These are phyloP conservation scores for Drosophila meridiana DNA, from an alignment of 2,888 invertebrate species.

Conservation along the genomic window DNA sequence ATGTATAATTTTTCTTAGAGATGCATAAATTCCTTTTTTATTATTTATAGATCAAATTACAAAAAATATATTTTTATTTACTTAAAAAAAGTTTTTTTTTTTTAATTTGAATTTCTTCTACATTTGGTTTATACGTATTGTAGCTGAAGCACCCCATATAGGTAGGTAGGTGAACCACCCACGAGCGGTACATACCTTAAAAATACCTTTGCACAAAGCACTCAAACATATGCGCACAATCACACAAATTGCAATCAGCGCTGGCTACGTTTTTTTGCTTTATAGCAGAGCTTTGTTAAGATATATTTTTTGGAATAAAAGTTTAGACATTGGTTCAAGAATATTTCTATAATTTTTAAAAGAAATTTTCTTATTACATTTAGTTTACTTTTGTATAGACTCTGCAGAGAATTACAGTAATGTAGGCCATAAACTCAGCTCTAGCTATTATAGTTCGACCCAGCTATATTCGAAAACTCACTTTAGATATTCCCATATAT, in stretches of 20 bases:
- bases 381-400: neutral
- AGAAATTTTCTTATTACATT: neutral
- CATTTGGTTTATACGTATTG: neutral
- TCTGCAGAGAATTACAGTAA: neutral
- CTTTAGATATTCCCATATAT: neutral
- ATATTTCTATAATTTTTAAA: too few relatives aligned
- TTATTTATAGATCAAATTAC: too few relatives aligned
- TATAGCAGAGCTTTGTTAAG: neutral
- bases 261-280: neutral
- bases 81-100: too few relatives aligned
- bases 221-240: constrained; percentile 17
- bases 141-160: neutral
- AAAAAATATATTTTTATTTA: too few relatives aligned
- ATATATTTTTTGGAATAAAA: neutral
- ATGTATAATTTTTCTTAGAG: too few relatives aligned
- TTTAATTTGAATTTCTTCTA: too few relatives aligned
- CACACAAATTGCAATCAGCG: constrained; percentile 1
- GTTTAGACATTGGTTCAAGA: neutral
- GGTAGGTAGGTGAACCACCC: neutral
- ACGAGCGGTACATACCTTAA: constrained; percentile 7
- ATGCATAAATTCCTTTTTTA: too few relatives aligned
- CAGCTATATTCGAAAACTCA: neutral
- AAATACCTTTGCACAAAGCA: constrained; percentile 3
- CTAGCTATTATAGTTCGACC: neutral
- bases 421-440: neutral